Base-by-base conservation (phyloP, 2,113 vertebrate genomes). In the Acinonyx jubatus region DNA sequence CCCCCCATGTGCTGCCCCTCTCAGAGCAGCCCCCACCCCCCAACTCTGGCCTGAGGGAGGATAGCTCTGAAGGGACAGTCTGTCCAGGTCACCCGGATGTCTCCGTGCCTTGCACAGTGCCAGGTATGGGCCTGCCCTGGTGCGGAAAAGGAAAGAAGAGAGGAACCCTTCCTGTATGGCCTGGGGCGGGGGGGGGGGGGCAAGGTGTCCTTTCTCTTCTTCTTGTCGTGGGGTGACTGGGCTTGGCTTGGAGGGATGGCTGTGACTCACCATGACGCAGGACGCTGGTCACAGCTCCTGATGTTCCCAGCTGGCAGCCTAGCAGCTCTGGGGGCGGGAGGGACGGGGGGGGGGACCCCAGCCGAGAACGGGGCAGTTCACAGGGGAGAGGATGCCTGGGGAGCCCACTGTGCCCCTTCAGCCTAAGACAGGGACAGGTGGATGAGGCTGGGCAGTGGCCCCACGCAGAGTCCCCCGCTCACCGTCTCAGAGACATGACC, bases 221-320 rank as follows among this genome's bases (percentile, higher is more conserved):
- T 52, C 38, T 85, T n/a, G 33, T 61, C 1, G 1, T 0, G 0
- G 85, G 81, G 82, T 9, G 29, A 50, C 55, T 48, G 82, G 71
- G 29, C 36, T 68, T 87, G 84, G 88, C 89, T 65, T 14, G 84
- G 84, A 91, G 50, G 78, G 41, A 91, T 50, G 19, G 38, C 74
- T 97, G 12, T 96, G 97, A 95, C 84, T 97, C 98, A 97, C 94
- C 45, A 2, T 95, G 96, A 96, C 0, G 38, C 82, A 68, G 94
- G 95, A 45, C 0, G 2, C 87, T 1, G 10, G 63, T 83, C 95
- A 73, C 31, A 38, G 87, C 95, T 45, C 69, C 86, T 6, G 41
- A 27, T 63, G 91, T 48, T 95, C 61, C 83, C 29, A 31, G 69
- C 97, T 97, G 94, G 74, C 76, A 90, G 74, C 63, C 55, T 31